Evolutionary conservation across 2,888 invertebrate genomes (phyloP).

Genomic region (Chymomyza caudatula): DNA sequence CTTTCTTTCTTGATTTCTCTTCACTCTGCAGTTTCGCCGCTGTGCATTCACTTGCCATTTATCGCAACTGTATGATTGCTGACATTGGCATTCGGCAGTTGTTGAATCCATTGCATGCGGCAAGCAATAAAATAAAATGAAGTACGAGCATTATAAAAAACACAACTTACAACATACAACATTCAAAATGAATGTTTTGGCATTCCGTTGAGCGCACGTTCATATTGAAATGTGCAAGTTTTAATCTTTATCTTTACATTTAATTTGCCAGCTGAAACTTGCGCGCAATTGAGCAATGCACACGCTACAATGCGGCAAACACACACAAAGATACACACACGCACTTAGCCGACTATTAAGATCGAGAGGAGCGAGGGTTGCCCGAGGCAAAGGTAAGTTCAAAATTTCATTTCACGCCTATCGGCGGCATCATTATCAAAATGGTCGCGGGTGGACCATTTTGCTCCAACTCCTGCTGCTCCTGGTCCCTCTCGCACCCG

Average conservation of each 20-base stretch:
- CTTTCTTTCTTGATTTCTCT: too few species aligned
- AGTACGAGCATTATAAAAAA: not conserved
- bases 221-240: constrained; percentile 1
- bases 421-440: constrained; percentile 21
- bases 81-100: not conserved
- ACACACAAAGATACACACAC: not conserved
- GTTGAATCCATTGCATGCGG: not conserved
- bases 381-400: not conserved
- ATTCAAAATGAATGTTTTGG: constrained; percentile 15
- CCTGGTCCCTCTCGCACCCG: not conserved
- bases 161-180: not conserved
- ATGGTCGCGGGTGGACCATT: not conserved
- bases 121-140: not conserved
- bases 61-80: not conserved
- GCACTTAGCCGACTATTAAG: not conserved
- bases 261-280: constrained; percentile 41
- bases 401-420: constrained; percentile 58
- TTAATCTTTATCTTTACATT: constrained; percentile 50
- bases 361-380: not conserved
- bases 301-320: constrained; percentile 38
- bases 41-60: not conserved
- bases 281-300: constrained; percentile 46
- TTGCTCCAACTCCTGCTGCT: not conserved
- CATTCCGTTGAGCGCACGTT: constrained; percentile 20
- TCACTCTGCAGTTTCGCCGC: not conserved